These are phyloP conservation scores for Hozukius guyotensis DNA, from an alignment of 2,797 vertebrate genomes.

Conservation along the genomic window DNA sequence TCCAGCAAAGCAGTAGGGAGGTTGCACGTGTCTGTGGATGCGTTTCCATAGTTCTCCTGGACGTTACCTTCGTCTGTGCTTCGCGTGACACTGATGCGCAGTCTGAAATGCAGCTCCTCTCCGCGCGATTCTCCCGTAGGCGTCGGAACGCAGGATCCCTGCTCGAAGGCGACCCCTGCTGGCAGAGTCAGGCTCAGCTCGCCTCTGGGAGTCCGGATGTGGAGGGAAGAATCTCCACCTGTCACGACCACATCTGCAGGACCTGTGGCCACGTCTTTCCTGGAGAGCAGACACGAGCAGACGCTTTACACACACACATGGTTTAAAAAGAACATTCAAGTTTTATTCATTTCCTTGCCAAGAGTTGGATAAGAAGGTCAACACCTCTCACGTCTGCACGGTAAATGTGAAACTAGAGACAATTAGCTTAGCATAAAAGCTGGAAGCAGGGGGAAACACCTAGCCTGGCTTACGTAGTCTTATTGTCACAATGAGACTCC, in stretches of 20 bases:
- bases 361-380: not conserved
- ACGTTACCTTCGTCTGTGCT: slow-evolving; percentile 54
- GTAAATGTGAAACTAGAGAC: not conserved
- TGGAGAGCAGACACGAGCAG: slow-evolving; percentile 31
- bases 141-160: slow-evolving; percentile 83
- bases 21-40: slow-evolving; percentile 17
- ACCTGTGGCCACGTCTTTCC: slow-evolving; percentile 65
- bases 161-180: slow-evolving; percentile 83
- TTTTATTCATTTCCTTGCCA: not conserved
- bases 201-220: slow-evolving; percentile 64
- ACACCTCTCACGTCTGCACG: not conserved
- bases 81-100: slow-evolving; percentile 73
- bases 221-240: slow-evolving; percentile 73
- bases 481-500: not conserved
- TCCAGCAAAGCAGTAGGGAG: slow-evolving; percentile 4
- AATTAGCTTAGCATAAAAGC: not conserved
- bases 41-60: not conserved
- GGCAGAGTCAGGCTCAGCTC: slow-evolving; percentile 79
- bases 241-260: slow-evolving; percentile 76
- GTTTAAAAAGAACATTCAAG: not conserved
- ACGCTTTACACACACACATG: not conserved
- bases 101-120: slow-evolving; percentile 87
- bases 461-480: not conserved
- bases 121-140: slow-evolving; percentile 58
- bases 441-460: not conserved